Conservation (phyloP, 1,140 invertebrate species). For the Armadillidium nasatum region DNA sequence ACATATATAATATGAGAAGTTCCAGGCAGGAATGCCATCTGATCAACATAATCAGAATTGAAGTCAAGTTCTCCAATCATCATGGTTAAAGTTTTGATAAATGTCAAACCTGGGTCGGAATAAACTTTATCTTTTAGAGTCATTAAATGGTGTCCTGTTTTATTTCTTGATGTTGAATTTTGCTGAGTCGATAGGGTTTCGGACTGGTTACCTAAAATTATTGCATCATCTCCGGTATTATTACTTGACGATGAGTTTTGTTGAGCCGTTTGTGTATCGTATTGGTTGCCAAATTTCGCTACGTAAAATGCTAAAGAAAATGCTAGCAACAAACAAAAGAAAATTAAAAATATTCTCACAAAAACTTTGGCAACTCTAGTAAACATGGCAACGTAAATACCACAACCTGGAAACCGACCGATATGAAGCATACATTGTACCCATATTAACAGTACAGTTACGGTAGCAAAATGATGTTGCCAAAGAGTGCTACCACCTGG, state of each 20-base stretch:
- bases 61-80: slow-evolving; percentile 61
- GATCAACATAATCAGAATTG: slow-evolving; percentile 49
- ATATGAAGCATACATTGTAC: slow-evolving; percentile 55
- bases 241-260: no score
- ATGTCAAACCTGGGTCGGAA: slow-evolving; percentile 50
- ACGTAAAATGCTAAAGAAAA: slow-evolving; percentile 57
- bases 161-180: no score
- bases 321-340: slow-evolving; percentile 55
- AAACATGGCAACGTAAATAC: slow-evolving; percentile 45
- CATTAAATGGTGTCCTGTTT: no score
- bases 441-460: slow-evolving; percentile 55
- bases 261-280: background rate
- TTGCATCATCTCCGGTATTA: no score
- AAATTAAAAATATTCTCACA: slow-evolving; percentile 52
- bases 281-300: slow-evolving; percentile 48
- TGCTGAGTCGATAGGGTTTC: no score
- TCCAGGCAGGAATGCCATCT: slow-evolving; percentile 47
- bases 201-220: no score
- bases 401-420: slow-evolving; percentile 48
- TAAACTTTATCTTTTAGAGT: slow-evolving; percentile 49
- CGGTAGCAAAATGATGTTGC: slow-evolving; percentile 53
- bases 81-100: slow-evolving; percentile 57
- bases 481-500: slow-evolving; percentile 46
- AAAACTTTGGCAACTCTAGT: slow-evolving; percentile 44
- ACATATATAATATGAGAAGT: slow-evolving; percentile 55